Evolutionary conservation across 2,113 vertebrate species (phyloP).

Genomic region (Engystomops pustulosus): DNA sequence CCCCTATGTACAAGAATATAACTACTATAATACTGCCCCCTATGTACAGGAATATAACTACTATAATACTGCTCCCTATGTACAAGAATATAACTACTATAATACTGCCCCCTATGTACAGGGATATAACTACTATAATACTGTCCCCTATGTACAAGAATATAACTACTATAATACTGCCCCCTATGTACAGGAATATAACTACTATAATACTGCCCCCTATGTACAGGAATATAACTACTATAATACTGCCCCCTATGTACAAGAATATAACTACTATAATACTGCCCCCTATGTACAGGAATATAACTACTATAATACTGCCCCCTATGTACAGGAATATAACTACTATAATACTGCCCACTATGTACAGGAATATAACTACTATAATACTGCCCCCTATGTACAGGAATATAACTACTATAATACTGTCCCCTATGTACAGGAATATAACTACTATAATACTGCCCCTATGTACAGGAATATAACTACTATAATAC

Average conservation of each 20-base stretch:
- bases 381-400: not conserved
- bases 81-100: conserved; percentile 15
- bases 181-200: conserved; percentile 2
- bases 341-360: conserved; percentile 1
- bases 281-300: not conserved
- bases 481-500: conserved; percentile 2
- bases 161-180: conserved; percentile 10
- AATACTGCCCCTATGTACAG: not conserved
- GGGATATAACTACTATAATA: conserved; percentile 10
- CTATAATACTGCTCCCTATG: not conserved
- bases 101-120: conserved; percentile 11
- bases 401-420: conserved; percentile 2
- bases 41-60: conserved; percentile 1
- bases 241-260: not conserved
- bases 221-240: conserved; percentile 7
- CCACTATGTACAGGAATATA: not conserved
- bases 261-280: conserved; percentile 4
- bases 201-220: conserved; percentile 1
- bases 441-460: conserved; percentile 5
- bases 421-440: not conserved
- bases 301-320: conserved; percentile 1
- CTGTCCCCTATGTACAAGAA: not conserved
- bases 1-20: not conserved
- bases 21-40: not conserved
- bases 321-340: not conserved